Evolutionary conservation across 1,140 invertebrate genomes (phyloP).

Genomic region (Chelonus insularis): DNA sequence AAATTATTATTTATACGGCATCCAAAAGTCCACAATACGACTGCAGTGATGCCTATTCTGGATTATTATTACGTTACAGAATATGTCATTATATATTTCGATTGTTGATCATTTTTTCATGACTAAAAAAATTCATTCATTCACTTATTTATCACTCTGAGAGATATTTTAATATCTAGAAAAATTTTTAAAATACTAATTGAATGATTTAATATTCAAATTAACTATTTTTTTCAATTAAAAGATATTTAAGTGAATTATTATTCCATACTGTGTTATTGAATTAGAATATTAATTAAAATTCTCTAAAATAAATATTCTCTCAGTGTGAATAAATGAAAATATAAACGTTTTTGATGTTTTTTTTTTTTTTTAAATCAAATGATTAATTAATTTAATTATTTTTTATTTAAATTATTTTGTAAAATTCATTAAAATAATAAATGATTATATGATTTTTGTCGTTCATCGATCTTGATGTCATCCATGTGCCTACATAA

Average conservation of each 20-base stretch:
- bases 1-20: constrained; percentile 44
- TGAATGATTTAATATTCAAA: too few species aligned
- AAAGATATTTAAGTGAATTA: too few species aligned
- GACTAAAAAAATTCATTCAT: constrained; percentile 23
- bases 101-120: constrained; percentile 34
- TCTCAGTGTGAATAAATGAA: not conserved
- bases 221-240: too few species aligned
- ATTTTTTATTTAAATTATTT: too few species aligned
- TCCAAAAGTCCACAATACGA: constrained; percentile 64
- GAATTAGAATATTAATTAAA: not conserved
- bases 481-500: constrained; percentile 32
- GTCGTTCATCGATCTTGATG: constrained; percentile 12
- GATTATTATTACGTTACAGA: constrained; percentile 48
- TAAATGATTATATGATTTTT: constrained; percentile 25
- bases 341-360: too few species aligned
- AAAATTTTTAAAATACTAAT: too few species aligned
- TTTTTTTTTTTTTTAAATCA: not conserved
- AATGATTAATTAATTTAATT: too few species aligned
- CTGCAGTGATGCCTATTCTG: constrained; percentile 63
- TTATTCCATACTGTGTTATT: too few species aligned
- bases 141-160: constrained; percentile 36
- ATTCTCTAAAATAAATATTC: not conserved
- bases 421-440: too few species aligned
- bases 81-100: too few species aligned
- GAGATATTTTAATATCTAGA: too few species aligned